Conservation (phyloP, 2,797 vertebrate species). For the Mormyrops boulengeri region DNA sequence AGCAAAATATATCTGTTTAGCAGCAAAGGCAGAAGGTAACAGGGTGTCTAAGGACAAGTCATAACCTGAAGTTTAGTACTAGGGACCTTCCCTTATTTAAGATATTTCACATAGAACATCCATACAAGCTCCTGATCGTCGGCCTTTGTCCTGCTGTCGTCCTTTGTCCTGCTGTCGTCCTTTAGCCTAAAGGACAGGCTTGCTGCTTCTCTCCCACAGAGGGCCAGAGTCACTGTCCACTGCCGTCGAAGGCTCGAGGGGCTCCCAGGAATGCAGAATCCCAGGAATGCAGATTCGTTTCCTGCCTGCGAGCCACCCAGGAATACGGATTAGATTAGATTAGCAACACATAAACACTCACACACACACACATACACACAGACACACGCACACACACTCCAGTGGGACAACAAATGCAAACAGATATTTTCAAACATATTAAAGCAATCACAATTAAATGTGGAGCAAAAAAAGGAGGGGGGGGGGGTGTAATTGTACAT, state of each 20-base stretch:
- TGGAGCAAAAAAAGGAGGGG: conserved; percentile 10
- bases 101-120: background rate
- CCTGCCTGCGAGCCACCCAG: conserved; percentile 38
- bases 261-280: too few species aligned
- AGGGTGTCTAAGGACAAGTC: background rate
- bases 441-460: conserved; percentile 9
- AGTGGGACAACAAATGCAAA: background rate
- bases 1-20: background rate
- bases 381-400: background rate
- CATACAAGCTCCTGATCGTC: background rate
- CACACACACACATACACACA: background rate
- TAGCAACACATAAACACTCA: background rate
- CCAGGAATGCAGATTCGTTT: conserved; percentile 41
- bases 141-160: background rate
- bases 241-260: conserved; percentile 38
- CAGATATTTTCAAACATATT: conserved; percentile 3
- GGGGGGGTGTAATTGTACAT: conserved; percentile 28
- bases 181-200: background rate
- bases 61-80: background rate
- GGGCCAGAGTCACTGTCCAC: conserved; percentile 34
- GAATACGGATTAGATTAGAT: conserved; percentile 22
- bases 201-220: conserved; percentile 7
- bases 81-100: background rate
- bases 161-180: background rate
- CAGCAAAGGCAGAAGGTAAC: background rate